These are phyloP conservation scores for Leptura quadrifasciata DNA, from an alignment of 2,888 invertebrate species.

Conservation along the genomic window DNA sequence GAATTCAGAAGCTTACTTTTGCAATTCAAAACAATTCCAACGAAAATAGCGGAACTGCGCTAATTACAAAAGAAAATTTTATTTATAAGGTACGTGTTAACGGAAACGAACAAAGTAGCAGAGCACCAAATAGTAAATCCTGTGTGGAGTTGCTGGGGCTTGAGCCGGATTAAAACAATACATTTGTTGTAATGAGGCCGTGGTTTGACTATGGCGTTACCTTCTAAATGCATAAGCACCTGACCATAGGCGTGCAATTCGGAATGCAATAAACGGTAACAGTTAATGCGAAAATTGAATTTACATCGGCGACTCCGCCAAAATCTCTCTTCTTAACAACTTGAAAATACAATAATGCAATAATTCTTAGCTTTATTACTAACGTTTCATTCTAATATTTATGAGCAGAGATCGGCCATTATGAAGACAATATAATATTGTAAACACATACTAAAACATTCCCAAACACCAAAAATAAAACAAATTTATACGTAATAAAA, in stretches of 20 bases:
- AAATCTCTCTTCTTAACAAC: background rate
- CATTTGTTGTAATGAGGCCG: slow-evolving; percentile 49
- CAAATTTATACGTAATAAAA: no score
- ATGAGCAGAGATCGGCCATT: no score
- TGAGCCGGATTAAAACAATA: slow-evolving; percentile 47
- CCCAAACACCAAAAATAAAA: no score
- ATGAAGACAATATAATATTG: no score
- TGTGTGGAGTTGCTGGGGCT: slow-evolving; percentile 41
- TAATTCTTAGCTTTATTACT: no score
- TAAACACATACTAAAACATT: no score
- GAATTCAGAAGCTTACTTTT: slow-evolving; percentile 1
- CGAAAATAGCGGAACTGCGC: background rate
- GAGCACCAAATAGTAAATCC: slow-evolving; percentile 48
- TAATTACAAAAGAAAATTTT: slow-evolving; percentile 33
- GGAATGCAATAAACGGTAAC: background rate
- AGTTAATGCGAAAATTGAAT: background rate
- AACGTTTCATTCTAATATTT: no score
- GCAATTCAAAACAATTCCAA: slow-evolving; percentile 16
- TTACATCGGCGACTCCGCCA: background rate
- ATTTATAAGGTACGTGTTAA: slow-evolving; percentile 31
- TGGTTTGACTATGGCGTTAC: slow-evolving; percentile 40
- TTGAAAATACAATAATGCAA: no score
- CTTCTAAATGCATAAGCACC: slow-evolving; percentile 31
- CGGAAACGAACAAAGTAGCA: slow-evolving; percentile 27
- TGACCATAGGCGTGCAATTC: slow-evolving; percentile 9